Percentiles rank a stretch among this genome's conserved stretches.
These are phyloP conservation scores for Koerneria pararmatus DNA, from an alignment of 2,888 invertebrate genomes.

Conservation along the genomic window DNA sequence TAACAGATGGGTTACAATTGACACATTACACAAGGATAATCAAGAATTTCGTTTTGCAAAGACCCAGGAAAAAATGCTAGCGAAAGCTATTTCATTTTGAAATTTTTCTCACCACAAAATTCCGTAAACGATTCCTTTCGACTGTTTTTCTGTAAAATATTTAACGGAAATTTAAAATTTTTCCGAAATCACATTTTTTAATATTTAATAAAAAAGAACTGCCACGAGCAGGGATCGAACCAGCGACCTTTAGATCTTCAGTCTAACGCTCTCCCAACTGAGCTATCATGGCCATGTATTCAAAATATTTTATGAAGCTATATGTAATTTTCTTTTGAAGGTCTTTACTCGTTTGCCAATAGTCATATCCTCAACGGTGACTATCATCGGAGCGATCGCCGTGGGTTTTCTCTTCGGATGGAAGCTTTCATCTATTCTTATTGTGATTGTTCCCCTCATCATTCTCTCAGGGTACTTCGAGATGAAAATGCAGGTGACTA, in stretches of 20 bases:
- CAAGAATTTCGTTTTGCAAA: no score
- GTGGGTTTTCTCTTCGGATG: constrained; percentile 64
- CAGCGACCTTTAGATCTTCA: constrained; percentile 58
- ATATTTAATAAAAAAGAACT: neutral
- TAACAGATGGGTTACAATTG: no score
- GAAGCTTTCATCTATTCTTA: constrained; percentile 58
- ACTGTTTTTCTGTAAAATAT: neutral
- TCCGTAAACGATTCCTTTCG: neutral
- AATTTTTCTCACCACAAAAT: no score
- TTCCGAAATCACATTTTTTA: neutral
- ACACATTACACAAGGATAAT: no score
- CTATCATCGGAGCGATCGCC: constrained; percentile 61
- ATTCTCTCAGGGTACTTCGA: constrained; percentile 56
- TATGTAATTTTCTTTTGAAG: constrained; percentile 28
- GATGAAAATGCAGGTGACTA: constrained; percentile 48
- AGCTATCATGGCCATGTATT: constrained; percentile 46
- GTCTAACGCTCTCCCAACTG: constrained; percentile 59
- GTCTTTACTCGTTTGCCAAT: constrained; percentile 60
- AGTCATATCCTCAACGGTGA: constrained; percentile 61
- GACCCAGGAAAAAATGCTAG: no score
- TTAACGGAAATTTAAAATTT: no score
- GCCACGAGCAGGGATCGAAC: constrained; percentile 58
- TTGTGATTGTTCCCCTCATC: constrained; percentile 62
- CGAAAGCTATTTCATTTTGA: no score
- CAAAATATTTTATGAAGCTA: no score